A percentile compares a stretch with the other conserved stretches of the same genome.
phyloP scores from a whole-genome alignment of 2,113 vertebrate species.

The Cyanocitta stelleri region DNA sequence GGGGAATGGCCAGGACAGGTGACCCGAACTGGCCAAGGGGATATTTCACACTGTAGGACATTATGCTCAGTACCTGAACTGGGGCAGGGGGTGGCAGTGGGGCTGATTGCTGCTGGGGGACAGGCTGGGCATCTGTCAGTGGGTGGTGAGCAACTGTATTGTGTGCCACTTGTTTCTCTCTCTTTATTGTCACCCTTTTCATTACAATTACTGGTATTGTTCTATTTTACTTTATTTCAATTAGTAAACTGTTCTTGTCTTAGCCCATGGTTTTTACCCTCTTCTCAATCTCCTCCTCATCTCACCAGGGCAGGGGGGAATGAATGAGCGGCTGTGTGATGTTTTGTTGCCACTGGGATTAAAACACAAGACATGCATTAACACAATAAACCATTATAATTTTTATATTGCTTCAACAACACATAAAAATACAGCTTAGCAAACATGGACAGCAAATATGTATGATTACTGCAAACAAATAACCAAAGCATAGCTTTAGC shows the following conservation, averaged over 20 bases:
- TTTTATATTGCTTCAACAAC: background rate
- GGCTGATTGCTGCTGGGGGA: background rate
- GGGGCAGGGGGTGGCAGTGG: background rate
- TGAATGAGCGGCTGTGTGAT: fast-evolving
- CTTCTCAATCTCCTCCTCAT: background rate
- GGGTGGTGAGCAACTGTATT: too few relatives aligned
- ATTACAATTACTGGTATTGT: background rate
- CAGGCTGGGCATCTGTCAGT: fast-evolving
- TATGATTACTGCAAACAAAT: background rate
- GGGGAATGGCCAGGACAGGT: background rate
- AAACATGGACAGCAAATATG: background rate
- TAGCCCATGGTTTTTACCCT: background rate
- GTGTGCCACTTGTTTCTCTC: background rate
- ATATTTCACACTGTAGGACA: background rate
- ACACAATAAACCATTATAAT: background rate
- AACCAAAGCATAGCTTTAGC: background rate
- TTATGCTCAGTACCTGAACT: background rate
- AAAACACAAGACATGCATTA: background rate
- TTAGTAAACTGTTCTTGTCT: background rate
- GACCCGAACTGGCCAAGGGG: background rate
- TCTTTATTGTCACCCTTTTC: background rate
- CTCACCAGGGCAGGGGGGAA: background rate
- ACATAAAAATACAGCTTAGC: background rate
- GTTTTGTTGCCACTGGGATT: background rate
- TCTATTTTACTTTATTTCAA: background rate